Base-by-base conservation (phyloP, 2,888 invertebrate species). In the Masnerella sp. region DNA sequence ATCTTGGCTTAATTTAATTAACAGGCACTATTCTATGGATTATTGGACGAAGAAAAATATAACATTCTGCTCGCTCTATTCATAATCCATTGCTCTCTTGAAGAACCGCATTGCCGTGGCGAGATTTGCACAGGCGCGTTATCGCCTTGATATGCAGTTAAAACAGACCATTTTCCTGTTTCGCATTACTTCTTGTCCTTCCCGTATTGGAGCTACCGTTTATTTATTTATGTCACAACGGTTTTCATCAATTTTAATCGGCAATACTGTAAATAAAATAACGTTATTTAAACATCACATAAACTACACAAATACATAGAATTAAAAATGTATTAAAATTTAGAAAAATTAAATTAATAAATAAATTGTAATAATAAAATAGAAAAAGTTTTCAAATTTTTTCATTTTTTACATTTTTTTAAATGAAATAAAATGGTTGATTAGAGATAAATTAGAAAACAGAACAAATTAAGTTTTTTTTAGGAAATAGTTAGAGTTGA, bases 1-100 rank as follows among this genome's bases (percentile, higher is more conserved):
- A 32, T 42, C 32, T 56, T 56, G 2, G 7, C 47, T 51, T 49
- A 62, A 51, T 62, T 49, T 20, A 51, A 62, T 51, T 38, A 62
- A 62, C 49, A 30, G 42, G 32, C 28, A 38, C 36, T 15, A 47
- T 47, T 42, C 62, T 62, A 62, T 62, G 34, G 51, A 62, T 62
- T 62, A 62, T 43, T 51, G 17, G 52, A 62, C 40, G 17, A 51
- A 43, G 54, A 65, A 65, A 65, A 56, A 56, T 65, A 18, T 40
- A 65, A 56, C 68, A 58, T 36, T 68, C 52, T 18, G 18, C 51
- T 68, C 68, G 51, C 43, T 58, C 58, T 58, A 32, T 59, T 58
- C 52, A 68, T 61, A 59, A 68, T 68, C 52, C 68, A 38, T 59
- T 68, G 52, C 59, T 68, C 68, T 68, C 45, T 47, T 47, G 30